Percentiles rank a stretch among this genome's conserved stretches.
Evolutionary conservation across 2,888 invertebrate species (phyloP).

Genomic region (Acrobasis suavella): DNA sequence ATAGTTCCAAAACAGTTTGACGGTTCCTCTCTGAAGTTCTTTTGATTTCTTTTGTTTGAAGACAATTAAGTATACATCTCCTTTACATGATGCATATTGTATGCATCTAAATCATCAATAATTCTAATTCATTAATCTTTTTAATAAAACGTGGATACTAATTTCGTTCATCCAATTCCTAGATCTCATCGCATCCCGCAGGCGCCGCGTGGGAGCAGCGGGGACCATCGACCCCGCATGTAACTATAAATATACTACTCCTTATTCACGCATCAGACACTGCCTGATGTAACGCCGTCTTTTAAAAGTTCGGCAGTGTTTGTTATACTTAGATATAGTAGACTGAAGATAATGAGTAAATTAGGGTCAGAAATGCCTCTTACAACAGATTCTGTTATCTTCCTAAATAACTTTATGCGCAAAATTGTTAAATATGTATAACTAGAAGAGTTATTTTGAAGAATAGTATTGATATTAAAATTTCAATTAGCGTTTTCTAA

Average conservation of each 20-base stretch:
- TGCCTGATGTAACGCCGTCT: constrained; percentile 21
- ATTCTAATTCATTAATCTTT: background rate
- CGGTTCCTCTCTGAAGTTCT: too few species aligned
- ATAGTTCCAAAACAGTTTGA: too few species aligned
- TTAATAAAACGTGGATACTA: background rate
- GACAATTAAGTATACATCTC: too few species aligned
- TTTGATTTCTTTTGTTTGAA: too few species aligned
- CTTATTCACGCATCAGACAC: constrained; percentile 59
- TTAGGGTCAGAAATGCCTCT: constrained; percentile 4
- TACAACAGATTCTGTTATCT: constrained; percentile 1
- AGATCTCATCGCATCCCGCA: constrained; percentile 56
- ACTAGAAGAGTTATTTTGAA: too few species aligned
- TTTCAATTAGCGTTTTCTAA: too few species aligned
- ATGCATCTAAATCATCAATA: background rate
- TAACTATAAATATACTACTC: constrained; percentile 74
- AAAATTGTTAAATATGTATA: too few species aligned
- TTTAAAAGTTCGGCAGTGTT: constrained; percentile 22
- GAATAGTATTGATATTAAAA: too few species aligned
- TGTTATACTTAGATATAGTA: constrained; percentile 7
- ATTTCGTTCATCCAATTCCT: constrained; percentile 35
- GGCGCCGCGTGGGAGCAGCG: constrained; percentile 70
- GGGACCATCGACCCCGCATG: constrained; percentile 76
- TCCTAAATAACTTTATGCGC: background rate
- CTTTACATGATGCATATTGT: background rate
- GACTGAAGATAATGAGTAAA: constrained; percentile 16